These are phyloP conservation scores for Suillia variegata DNA, from an alignment of 2,888 invertebrate genomes.

Conservation along the genomic window DNA sequence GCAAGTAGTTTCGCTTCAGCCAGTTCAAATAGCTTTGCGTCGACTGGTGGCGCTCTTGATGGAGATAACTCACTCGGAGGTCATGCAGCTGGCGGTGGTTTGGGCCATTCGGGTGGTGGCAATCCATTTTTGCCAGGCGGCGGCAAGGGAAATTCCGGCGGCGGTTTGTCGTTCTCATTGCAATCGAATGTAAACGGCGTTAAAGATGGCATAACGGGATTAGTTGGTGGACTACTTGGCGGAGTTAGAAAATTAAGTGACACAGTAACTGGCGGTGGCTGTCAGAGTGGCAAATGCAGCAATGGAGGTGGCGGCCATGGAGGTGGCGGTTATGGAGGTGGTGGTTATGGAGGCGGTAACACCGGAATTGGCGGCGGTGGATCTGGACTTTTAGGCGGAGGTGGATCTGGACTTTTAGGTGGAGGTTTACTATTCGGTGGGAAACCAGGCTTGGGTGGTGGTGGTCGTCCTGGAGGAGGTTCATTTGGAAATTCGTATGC, in stretches of 20 bases:
- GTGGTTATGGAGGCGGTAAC: slow-evolving; percentile 67
- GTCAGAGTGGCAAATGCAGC: slow-evolving; percentile 18
- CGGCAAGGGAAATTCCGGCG: slow-evolving; percentile 10
- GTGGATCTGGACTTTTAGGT: neutral
- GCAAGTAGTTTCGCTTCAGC: slow-evolving; percentile 37
- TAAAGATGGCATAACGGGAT: slow-evolving; percentile 8
- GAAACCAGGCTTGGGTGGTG: neutral
- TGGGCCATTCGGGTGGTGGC: slow-evolving; percentile 9
- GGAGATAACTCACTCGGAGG: neutral
- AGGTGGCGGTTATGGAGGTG: slow-evolving; percentile 66
- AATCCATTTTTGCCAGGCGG: slow-evolving; percentile 21
- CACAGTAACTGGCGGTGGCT: slow-evolving; percentile 12
- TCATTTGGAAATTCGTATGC: slow-evolving; percentile 10
- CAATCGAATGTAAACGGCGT: slow-evolving; percentile 10
- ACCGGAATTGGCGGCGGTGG: slow-evolving; percentile 13
- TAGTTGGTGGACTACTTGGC: slow-evolving; percentile 23
- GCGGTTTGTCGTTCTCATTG: slow-evolving; percentile 17
- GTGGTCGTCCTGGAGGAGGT: no score
- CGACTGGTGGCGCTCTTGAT: slow-evolving; percentile 19
- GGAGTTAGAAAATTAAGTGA: slow-evolving; percentile 11
- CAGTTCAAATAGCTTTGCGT: slow-evolving; percentile 33
- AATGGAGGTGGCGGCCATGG: slow-evolving; percentile 24
- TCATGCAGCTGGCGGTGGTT: neutral
- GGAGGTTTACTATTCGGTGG: neutral
- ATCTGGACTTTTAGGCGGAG: slow-evolving; percentile 12